phyloP scores from a whole-genome alignment of 2,888 invertebrate genomes.

The Drosophila demipolita region DNA sequence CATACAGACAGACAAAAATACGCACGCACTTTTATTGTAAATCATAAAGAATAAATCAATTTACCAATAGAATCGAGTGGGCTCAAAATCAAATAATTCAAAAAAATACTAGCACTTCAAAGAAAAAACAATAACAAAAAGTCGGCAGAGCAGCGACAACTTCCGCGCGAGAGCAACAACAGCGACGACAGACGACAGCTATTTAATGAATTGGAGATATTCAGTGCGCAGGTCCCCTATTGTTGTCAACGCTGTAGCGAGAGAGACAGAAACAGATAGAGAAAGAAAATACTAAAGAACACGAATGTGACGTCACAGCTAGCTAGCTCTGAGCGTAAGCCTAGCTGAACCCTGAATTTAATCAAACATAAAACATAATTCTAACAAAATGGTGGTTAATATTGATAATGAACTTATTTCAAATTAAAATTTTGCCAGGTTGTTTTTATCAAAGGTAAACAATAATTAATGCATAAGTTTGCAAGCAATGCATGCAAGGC shows the following conservation, averaged over 20 bases:
- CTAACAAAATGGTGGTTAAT: neutral
- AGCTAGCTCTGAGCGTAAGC: neutral
- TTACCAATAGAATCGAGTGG: constrained; percentile 52
- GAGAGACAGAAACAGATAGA: neutral
- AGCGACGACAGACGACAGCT: constrained; percentile 44
- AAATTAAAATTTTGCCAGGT: neutral
- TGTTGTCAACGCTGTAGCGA: constrained; percentile 19
- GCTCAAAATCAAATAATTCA: constrained; percentile 40
- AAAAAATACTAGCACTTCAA: constrained; percentile 51
- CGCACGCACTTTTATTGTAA: constrained; percentile 21
- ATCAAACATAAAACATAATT: neutral
- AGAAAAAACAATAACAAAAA: constrained; percentile 63
- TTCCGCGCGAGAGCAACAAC: constrained; percentile 55
- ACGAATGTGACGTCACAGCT: constrained; percentile 38
- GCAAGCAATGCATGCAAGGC: neutral
- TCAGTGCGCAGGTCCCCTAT: constrained; percentile 47
- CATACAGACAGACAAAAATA: constrained; percentile 15
- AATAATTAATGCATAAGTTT: neutral
- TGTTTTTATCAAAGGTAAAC: neutral
- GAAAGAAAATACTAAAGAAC: constrained; percentile 11
- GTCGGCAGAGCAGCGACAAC: constrained; percentile 55
- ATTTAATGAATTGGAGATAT: constrained; percentile 34
- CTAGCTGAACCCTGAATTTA: neutral
- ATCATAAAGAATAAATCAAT: constrained; percentile 24
- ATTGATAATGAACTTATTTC: neutral